Evolutionary conservation across 2,888 invertebrate species (phyloP).

Genomic region (Euplagia quadripunctaria): DNA sequence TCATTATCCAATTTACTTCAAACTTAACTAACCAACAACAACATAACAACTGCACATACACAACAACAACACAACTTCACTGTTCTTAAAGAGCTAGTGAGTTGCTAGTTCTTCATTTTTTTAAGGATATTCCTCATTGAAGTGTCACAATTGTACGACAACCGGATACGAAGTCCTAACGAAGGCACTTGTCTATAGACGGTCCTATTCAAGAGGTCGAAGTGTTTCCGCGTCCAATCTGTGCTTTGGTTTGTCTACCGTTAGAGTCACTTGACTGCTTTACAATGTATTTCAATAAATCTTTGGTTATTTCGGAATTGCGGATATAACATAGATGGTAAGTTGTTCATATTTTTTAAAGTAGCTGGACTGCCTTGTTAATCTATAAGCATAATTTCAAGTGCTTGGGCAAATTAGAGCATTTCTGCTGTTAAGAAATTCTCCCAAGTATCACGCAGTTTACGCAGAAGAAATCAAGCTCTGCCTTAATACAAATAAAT

Average conservation of each 20-base stretch:
- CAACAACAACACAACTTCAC: too few relatives aligned
- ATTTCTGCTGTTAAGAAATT: not conserved
- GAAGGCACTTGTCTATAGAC: slow-evolving; percentile 18
- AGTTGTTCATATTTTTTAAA: not conserved
- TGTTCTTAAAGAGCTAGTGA: not conserved
- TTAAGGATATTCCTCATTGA: not conserved
- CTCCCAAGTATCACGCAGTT: not conserved
- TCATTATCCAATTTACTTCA: not conserved
- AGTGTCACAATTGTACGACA: not conserved
- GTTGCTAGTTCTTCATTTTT: not conserved
- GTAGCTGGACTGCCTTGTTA: not conserved
- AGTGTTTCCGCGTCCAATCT: not conserved
- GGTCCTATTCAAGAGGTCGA: slow-evolving; percentile 4
- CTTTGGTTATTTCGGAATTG: not conserved
- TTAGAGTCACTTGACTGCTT: slow-evolving; percentile 7
- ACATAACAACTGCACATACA: too few relatives aligned
- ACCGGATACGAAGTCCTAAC: slow-evolving; percentile 9
- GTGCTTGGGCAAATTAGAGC: not conserved
- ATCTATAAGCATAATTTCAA: not conserved
- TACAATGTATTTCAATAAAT: slow-evolving; percentile 6
- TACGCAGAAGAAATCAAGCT: too few relatives aligned
- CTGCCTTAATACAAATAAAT: too few relatives aligned
- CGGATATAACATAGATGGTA: not conserved
- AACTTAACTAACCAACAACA: not conserved
- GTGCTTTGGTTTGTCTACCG: slow-evolving; percentile 13